Evolutionary conservation across 2,888 invertebrate genomes (phyloP).

Genomic region (Psylliodes chrysocephalus): DNA sequence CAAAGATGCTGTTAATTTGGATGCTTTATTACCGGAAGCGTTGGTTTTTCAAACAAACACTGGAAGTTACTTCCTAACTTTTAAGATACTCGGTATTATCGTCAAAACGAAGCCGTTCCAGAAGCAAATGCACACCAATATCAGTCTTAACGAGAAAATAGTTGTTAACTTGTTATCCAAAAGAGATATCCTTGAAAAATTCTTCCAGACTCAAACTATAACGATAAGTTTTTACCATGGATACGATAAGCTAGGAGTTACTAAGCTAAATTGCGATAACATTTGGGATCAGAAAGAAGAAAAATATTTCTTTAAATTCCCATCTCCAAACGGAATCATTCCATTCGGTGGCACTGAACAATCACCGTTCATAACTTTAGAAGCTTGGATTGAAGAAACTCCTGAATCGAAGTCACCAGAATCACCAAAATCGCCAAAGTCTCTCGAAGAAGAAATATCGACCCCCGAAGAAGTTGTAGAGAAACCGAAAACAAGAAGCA

Average conservation of each 20-base stretch:
- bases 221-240: conserved; percentile 55
- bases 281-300: conserved; percentile 46
- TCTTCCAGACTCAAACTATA: conserved; percentile 55
- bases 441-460: not conserved
- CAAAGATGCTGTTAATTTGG: conserved; percentile 68
- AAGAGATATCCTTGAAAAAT: conserved; percentile 52
- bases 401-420: conserved; percentile 12
- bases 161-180: conserved; percentile 55
- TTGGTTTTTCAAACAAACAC: conserved; percentile 56
- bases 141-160: conserved; percentile 59
- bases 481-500: conserved; percentile 36
- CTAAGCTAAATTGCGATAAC: conserved; percentile 51
- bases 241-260: conserved; percentile 54
- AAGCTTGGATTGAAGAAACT: conserved; percentile 47
- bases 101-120: conserved; percentile 60
- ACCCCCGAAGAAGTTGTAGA: conserved; percentile 34
- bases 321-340: conserved; percentile 52
- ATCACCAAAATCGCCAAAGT: not conserved
- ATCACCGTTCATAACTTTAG: conserved; percentile 55
- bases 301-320: conserved; percentile 52
- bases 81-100: conserved; percentile 58
- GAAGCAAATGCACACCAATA: conserved; percentile 55
- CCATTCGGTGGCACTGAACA: conserved; percentile 47
- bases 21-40: conserved; percentile 64
- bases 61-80: conserved; percentile 56